These are phyloP conservation scores for Saimiri boliviensis DNA, from an alignment of 2,113 vertebrate genomes.

Conservation along the genomic window DNA sequence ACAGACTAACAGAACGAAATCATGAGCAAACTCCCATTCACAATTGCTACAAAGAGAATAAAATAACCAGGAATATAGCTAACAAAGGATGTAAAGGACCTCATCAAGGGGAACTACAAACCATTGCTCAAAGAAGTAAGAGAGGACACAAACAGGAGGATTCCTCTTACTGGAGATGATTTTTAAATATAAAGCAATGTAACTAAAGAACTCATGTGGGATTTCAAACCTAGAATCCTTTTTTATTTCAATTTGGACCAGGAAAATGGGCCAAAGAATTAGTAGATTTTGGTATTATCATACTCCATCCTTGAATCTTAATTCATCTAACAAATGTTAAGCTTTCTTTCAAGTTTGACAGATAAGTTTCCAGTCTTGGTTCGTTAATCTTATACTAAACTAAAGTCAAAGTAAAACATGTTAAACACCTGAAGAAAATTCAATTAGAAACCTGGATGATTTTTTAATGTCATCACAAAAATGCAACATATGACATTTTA, in stretches of 20 bases:
- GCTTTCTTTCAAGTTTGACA: neutral
- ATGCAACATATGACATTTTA: neutral
- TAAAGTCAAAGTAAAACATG: neutral
- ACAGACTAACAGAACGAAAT: too few relatives aligned
- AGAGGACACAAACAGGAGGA: too few relatives aligned
- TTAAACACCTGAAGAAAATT: neutral
- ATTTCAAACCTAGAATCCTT: conserved; percentile 6
- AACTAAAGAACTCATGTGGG: neutral
- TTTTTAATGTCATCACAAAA: neutral
- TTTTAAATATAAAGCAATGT: neutral
- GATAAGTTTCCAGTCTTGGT: neutral
- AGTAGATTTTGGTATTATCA: neutral
- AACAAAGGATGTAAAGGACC: too few relatives aligned
- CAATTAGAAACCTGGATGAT: neutral
- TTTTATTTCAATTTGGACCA: conserved; percentile 31
- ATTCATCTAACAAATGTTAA: neutral
- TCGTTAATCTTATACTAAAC: conserved; percentile 35
- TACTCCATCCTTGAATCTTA: neutral
- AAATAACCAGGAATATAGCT: too few relatives aligned
- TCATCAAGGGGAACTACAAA: too few relatives aligned
- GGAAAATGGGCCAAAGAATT: neutral
- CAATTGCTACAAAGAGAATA: too few relatives aligned
- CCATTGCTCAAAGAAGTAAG: too few relatives aligned
- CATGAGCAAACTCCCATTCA: too few relatives aligned
- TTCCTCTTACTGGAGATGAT: neutral